Conservation (phyloP, 2,797 vertebrate genomes). For the Chelidonichthys spinosus region DNA sequence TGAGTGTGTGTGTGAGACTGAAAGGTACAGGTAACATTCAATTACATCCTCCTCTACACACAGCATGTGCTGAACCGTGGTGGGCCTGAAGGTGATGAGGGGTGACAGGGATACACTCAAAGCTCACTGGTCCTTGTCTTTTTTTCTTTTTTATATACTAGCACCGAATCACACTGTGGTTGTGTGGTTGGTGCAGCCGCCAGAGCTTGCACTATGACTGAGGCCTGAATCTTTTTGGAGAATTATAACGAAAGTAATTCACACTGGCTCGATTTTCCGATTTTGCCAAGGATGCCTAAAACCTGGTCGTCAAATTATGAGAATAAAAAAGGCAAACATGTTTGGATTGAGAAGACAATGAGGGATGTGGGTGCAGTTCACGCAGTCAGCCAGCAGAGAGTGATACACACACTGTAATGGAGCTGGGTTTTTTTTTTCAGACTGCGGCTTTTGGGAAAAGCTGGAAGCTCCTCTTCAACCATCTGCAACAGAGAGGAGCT, state of each 20-base stretch:
- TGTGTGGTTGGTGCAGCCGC: conserved; percentile 17
- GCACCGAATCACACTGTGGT: conserved; percentile 16
- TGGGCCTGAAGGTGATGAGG: conserved; percentile 57
- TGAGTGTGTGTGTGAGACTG: no score
- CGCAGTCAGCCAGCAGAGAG: conserved; percentile 71
- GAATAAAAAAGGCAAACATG: not conserved
- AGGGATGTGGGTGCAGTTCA: conserved; percentile 44
- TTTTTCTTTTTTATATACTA: conserved; percentile 3
- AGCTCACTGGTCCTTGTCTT: conserved; percentile 53
- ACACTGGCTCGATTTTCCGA: not conserved
- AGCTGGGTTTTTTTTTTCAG: conserved; percentile 1
- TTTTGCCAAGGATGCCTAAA: not conserved
- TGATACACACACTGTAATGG: conserved; percentile 65
- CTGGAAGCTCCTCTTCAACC: conserved; percentile 42
- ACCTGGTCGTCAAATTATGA: not conserved
- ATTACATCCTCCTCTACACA: conserved; percentile 67
- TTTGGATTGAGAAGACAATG: not conserved
- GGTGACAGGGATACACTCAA: conserved; percentile 59
- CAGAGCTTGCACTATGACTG: not conserved
- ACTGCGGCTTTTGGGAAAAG: conserved; percentile 54
- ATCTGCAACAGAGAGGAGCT: conserved; percentile 55
- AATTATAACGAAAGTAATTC: not conserved
- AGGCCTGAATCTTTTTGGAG: conserved; percentile 9
- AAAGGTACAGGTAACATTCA: conserved; percentile 68
- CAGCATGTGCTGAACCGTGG: conserved; percentile 56